Evolutionary conservation across 2,113 vertebrate genomes (phyloP).

Genomic region (Pholis gunnellus): DNA sequence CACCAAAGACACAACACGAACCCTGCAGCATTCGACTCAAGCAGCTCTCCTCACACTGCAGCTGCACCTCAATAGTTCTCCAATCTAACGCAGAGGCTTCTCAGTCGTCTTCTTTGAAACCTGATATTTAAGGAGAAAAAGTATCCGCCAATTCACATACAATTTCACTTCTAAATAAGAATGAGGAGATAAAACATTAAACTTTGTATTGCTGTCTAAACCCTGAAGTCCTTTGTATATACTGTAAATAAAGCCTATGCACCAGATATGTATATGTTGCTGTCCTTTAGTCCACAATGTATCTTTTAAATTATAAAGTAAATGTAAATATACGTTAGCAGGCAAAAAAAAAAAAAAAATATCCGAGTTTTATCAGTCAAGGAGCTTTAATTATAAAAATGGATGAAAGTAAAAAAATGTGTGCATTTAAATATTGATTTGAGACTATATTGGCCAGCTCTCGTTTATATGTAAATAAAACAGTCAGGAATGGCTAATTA

Average conservation of each 20-base stretch:
- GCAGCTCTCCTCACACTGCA: background rate
- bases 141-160: background rate
- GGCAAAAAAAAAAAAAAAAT: background rate
- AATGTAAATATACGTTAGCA: background rate
- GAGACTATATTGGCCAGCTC: background rate
- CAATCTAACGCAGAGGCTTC: background rate
- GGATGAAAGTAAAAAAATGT: background rate
- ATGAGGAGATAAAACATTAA: background rate
- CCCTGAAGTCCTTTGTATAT: background rate
- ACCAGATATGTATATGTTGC: background rate
- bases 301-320: background rate
- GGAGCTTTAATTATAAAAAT: background rate
- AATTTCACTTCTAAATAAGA: background rate
- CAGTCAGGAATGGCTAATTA: no score
- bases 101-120: background rate
- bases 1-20: conserved; percentile 27
- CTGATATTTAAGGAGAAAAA: background rate
- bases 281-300: background rate
- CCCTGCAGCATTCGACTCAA: background rate
- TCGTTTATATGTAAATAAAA: background rate
- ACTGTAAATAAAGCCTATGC: no score
- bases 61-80: background rate
- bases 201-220: background rate
- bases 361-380: background rate
- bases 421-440: background rate